Base-by-base conservation (phyloP, 2,797 vertebrate genomes). In the Discoglossus pictus region DNA sequence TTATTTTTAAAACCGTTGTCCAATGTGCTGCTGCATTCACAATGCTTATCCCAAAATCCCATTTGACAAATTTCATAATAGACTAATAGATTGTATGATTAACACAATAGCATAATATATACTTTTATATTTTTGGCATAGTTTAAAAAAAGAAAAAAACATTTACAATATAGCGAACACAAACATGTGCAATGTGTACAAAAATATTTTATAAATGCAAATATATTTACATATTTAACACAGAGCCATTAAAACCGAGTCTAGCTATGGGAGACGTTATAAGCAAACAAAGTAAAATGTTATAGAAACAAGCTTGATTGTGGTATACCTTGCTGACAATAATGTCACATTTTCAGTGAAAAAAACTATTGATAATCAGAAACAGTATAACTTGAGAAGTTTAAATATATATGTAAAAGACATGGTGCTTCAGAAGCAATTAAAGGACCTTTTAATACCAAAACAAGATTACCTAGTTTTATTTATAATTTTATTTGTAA, bases 191-290 rank as follows among this genome's bases (percentile, higher is more conserved):
- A 74, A 68, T 75, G 80, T 83, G 83, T 89, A 89, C 72, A 89
- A 90, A 84, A 80, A 84, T 83, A 86, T 87, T 85, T 87, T 87
- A 88, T 86, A 83, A 85, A 84, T 81, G 75, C 13, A 71, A 76
- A 79, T 82, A 60, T 82, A 85, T 89, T 87, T 88, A 89, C 84
- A 89, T 77, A 73, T 70, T 43, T 64, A 42, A 64, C 61, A 71
- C 31, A 34, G 35, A 35, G 42, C 36, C 17, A 21, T 44, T 21
- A 7, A 43, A 36, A 4, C 27, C 8, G n/a, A n/a, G n/a, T 31
- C 8, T 31, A 31, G 27, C 27, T 31, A 8, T 8, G 8, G 27
- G 27, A 31, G 27, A n/a, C n/a, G n/a, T n/a, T n/a, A n/a, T n/a
- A n/a, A n/a, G n/a, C n/a, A n/a, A n/a, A n/a, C n/a, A n/a, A n/a